phyloP scores from a whole-genome alignment of 2,888 invertebrate genomes.

The Conus canariensis region DNA sequence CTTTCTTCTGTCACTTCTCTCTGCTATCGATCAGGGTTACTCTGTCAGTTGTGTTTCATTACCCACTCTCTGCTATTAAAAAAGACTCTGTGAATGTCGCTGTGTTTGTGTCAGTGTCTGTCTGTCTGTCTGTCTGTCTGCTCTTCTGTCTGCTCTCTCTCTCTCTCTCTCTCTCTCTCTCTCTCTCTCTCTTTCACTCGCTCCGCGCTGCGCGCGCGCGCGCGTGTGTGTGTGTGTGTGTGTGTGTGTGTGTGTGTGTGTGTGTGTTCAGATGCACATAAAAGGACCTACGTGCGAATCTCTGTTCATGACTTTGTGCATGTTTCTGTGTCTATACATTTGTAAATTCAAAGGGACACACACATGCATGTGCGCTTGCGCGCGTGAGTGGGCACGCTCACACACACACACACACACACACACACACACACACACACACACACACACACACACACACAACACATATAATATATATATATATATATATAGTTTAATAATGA shows the following conservation, averaged over 20 bases:
- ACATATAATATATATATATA: too few relatives aligned
- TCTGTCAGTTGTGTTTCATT: too few relatives aligned
- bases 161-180: not conserved
- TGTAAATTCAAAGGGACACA: not conserved
- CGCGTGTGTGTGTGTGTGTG: not conserved
- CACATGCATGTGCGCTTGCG: not conserved
- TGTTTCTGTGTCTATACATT: not conserved
- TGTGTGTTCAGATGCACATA: not conserved
- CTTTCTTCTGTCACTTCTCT: too few relatives aligned
- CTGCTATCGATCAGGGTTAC: too few relatives aligned
- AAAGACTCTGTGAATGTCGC: not conserved
- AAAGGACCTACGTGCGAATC: not conserved
- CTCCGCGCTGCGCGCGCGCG: not conserved
- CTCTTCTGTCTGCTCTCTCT: not conserved
- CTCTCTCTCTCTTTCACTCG: not conserved
- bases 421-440: too few relatives aligned
- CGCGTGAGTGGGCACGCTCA: not conserved
- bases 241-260: not conserved
- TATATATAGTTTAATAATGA: too few relatives aligned
- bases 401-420: too few relatives aligned
- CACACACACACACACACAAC: too few relatives aligned
- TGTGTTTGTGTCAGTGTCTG: slow-evolving; percentile 22
- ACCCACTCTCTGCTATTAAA: too few relatives aligned
- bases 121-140: not conserved
- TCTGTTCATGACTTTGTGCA: not conserved